Conservation (phyloP, 2,797 vertebrate species). For the Dipus sagitta region DNA sequence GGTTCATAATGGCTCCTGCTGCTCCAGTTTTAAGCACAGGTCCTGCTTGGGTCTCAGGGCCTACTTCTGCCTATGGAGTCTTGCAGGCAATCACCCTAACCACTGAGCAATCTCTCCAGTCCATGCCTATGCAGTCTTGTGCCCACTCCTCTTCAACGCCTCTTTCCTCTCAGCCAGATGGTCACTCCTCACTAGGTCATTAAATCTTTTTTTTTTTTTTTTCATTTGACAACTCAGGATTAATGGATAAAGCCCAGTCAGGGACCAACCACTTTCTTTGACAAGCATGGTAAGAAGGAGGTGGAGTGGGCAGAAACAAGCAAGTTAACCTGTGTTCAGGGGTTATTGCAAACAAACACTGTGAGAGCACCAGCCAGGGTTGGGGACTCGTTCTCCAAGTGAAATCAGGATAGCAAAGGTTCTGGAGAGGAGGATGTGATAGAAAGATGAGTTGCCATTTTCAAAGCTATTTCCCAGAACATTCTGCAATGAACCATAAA, state of each 20-base stretch:
- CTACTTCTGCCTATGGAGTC: no score
- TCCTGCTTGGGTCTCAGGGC: background rate
- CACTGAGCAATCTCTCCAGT: no score
- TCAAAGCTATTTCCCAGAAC: conserved; percentile 49
- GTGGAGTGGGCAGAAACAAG: background rate
- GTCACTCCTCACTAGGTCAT: background rate
- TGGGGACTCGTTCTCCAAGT: background rate
- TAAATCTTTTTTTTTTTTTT: background rate
- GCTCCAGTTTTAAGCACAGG: background rate
- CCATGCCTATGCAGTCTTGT: background rate
- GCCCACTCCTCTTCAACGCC: background rate
- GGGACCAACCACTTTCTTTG: background rate
- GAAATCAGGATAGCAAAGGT: background rate
- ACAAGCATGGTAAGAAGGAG: background rate
- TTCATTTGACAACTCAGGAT: background rate
- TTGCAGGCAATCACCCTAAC: background rate
- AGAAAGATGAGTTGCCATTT: conserved; percentile 17
- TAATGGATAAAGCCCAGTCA: conserved; percentile 15
- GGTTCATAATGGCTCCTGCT: background rate
- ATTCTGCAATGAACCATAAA: conserved; percentile 1
- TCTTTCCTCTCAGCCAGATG: background rate
- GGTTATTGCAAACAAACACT: background rate
- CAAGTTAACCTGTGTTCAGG: background rate
- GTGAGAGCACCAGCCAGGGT: background rate
- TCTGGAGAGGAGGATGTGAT: background rate